A percentile compares a stretch with the other conserved stretches of the same genome.
Evolutionary conservation across 2,113 vertebrate genomes (phyloP).

Genomic region (Puma concolor): DNA sequence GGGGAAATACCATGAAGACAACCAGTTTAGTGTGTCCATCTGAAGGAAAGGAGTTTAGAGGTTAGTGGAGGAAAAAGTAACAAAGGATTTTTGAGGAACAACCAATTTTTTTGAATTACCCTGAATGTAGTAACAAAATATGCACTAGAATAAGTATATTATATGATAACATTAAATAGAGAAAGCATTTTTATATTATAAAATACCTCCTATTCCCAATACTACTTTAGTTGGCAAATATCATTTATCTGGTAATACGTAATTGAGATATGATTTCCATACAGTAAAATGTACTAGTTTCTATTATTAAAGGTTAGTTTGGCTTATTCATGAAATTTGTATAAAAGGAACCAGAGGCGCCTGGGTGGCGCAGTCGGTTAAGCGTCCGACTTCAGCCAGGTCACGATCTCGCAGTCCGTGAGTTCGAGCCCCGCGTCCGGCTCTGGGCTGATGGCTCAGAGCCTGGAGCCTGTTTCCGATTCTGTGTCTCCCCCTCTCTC

Average conservation of each 20-base stretch:
- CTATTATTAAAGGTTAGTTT: not conserved
- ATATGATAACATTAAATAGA: not conserved
- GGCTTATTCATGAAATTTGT: not conserved
- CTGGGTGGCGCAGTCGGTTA: too few species aligned
- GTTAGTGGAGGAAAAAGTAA: not conserved
- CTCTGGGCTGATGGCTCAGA: too few species aligned
- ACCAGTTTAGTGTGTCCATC: not conserved
- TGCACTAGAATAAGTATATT: not conserved
- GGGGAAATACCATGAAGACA: not conserved
- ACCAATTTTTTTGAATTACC: not conserved
- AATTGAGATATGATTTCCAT: not conserved
- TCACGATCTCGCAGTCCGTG: too few species aligned
- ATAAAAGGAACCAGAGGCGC: not conserved
- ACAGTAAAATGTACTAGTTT: not conserved
- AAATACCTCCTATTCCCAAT: not conserved
- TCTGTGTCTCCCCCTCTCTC: too few species aligned
- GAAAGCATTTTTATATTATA: not conserved
- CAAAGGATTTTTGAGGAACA: not conserved
- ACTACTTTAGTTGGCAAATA: not conserved
- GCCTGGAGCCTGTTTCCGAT: too few species aligned
- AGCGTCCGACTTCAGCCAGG: too few species aligned
- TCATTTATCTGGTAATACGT: not conserved
- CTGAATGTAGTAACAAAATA: not conserved
- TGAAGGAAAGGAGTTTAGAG: not conserved
- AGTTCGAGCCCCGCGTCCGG: too few species aligned